Base-by-base conservation (phyloP, 1,140 invertebrate genomes). In the Saccostrea echinata region DNA sequence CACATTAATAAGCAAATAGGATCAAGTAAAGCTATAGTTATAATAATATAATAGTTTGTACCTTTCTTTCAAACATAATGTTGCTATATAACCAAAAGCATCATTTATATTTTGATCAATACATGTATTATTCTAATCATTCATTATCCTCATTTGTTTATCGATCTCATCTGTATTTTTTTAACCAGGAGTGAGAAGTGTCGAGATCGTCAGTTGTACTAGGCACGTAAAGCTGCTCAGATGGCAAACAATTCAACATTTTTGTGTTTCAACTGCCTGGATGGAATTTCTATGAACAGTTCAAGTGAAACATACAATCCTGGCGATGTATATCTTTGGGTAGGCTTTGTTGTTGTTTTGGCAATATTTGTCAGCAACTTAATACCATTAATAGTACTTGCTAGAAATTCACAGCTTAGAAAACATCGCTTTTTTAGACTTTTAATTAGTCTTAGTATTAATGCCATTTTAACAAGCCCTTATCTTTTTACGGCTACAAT, bases 361-460 rank as follows among this genome's bases (percentile, higher is more conserved):
- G n/a, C n/a, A n/a, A 61, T 61, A 13, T 24, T 61, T 61, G 57
- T 61, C 18, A n/a, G 57, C 16, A 61, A 61, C 57, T n/a, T 24
- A 3, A 61, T 18, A 61, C 57, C 57, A 21, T 61, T 61, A 61
- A 24, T 61, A n/a, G 57, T 61, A 61, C 18, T 61, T 9, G 57
- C 57, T n/a, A 61, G n/a, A 61, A 24, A 61, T 24, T 9, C 18
- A 1, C 57, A 61, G n/a, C 57, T 61, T 16, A 61, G n/a, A 61
- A 61, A 61, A 61, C 57, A 61, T 61, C 57, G 57, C 18, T 61
- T 61, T 24, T 61, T 61, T 61, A 18, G 57, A n/a, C n/a, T 61
- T 61, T 61, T 61, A 61, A 61, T 61, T 61, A n/a, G 57, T 61
- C 57, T 61, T 18, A 61, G 57, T 24, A 24, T 61, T n/a, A 61